Evolutionary conservation across 2,888 invertebrate species (phyloP).

Genomic region (Peribatodes rhomboidaria): DNA sequence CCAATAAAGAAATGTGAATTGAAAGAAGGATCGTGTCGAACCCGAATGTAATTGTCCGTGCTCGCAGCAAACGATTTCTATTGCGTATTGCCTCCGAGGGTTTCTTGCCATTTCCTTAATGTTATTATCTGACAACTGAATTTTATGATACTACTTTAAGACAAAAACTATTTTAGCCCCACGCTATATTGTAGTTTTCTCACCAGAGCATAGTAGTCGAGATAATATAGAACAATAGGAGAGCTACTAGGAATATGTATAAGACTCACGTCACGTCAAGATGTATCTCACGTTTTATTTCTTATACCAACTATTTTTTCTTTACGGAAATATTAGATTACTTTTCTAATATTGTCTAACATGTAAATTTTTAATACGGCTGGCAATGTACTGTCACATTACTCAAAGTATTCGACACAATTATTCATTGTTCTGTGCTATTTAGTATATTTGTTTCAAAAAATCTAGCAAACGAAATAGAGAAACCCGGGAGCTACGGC

Average conservation of each 20-base stretch:
- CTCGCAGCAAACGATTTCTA: slow-evolving; percentile 75
- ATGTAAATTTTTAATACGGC: too few relatives aligned
- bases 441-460: slow-evolving; percentile 3
- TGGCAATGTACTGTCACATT: not conserved
- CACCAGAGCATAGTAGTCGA: not conserved
- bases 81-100: slow-evolving; percentile 75
- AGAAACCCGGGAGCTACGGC: not conserved
- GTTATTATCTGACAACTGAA: slow-evolving; percentile 73
- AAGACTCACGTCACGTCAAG: too few relatives aligned
- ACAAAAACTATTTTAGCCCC: slow-evolving; percentile 10
- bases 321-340: too few relatives aligned
- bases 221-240: too few relatives aligned
- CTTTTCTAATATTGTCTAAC: too few relatives aligned
- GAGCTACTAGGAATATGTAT: too few relatives aligned
- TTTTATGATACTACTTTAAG: slow-evolving; percentile 66
- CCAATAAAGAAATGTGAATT: slow-evolving; percentile 75
- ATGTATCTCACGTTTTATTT: too few relatives aligned
- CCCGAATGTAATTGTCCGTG: slow-evolving; percentile 76
- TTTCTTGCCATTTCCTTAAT: slow-evolving; percentile 76
- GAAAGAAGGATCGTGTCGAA: slow-evolving; percentile 72
- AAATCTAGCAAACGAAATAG: slow-evolving; percentile 11
- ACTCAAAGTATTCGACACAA: not conserved
- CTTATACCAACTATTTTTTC: too few relatives aligned
- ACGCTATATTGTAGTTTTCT: not conserved
- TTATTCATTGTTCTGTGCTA: not conserved